Evolutionary conservation across 2,797 vertebrate species (phyloP).

Genomic region (Rhyacichthys aspro): DNA sequence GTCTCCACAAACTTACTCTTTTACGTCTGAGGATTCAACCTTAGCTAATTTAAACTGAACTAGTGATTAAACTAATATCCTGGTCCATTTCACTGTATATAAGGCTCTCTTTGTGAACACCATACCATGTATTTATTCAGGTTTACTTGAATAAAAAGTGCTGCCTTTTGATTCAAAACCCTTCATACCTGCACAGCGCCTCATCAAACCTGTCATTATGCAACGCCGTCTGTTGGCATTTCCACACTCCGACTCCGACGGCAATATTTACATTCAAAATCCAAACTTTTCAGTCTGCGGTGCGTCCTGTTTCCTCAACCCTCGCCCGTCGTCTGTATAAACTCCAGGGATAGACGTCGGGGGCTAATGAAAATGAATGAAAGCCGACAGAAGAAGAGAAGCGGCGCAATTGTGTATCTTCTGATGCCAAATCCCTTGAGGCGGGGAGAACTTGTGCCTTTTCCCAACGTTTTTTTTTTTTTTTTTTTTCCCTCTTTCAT

Average conservation of each 20-base stretch:
- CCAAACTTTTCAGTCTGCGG: conserved; percentile 4
- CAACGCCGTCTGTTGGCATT: not conserved
- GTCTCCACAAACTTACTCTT: no score
- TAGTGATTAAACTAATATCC: no score
- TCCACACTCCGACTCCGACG: not conserved
- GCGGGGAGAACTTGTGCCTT: conserved; percentile 15
- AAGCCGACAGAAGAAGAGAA: conserved; percentile 17
- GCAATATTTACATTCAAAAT: not conserved
- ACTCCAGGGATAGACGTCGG: conserved; percentile 22
- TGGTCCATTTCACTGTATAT: not conserved
- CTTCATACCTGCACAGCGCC: not conserved
- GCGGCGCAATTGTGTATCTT: conserved; percentile 21
- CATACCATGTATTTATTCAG: not conserved
- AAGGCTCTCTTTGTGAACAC: not conserved
- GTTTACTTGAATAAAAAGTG: not conserved
- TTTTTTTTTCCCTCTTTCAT: conserved; percentile 23
- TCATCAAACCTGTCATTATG: conserved; percentile 4
- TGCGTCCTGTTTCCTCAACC: not conserved
- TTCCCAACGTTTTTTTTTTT: not conserved
- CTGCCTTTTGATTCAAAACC: not conserved
- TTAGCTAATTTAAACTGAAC: no score
- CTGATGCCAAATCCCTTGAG: conserved; percentile 25
- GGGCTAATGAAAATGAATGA: conserved; percentile 39
- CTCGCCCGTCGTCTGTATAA: conserved; percentile 9
- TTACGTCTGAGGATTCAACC: no score